Evolutionary conservation across 2,797 vertebrate species (phyloP).

Genomic region (Rousettus madagascariensis): DNA sequence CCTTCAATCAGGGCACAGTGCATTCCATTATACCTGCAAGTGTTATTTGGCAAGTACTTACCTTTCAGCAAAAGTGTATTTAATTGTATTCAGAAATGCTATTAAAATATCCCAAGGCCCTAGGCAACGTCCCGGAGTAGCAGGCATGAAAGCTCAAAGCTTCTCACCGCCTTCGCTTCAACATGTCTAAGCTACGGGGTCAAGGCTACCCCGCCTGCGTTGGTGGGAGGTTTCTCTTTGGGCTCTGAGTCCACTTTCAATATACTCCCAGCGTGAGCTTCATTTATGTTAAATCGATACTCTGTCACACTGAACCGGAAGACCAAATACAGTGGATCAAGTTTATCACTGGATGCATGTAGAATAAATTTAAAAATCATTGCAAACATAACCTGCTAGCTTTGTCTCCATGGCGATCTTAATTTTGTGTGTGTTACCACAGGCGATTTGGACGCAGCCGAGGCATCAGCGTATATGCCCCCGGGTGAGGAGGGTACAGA

Average conservation of each 20-base stretch:
- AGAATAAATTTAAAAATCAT: background rate
- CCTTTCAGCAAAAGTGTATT: background rate
- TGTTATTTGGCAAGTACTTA: background rate
- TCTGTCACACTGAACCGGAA: background rate
- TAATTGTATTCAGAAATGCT: conserved; percentile 4
- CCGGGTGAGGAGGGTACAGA: rapidly evolving
- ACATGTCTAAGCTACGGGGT: background rate
- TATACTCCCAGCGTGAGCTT: background rate
- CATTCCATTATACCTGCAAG: background rate
- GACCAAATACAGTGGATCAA: background rate
- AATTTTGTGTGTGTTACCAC: background rate
- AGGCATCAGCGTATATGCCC: background rate
- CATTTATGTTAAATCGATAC: background rate
- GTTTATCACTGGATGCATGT: background rate
- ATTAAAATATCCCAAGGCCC: background rate
- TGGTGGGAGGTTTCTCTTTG: background rate
- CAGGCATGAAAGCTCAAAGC: background rate
- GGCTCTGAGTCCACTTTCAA: background rate
- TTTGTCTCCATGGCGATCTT: conserved; percentile 18
- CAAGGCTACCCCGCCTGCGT: background rate
- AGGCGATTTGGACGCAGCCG: background rate
- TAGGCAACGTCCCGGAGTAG: background rate
- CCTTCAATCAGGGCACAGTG: background rate
- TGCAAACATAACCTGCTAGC: background rate
- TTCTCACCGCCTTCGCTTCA: background rate